Evolutionary conservation across 2,797 vertebrate species (phyloP), one percentile per base, ranked within the genome.

Genomic region (Apogon talboti): DNA sequence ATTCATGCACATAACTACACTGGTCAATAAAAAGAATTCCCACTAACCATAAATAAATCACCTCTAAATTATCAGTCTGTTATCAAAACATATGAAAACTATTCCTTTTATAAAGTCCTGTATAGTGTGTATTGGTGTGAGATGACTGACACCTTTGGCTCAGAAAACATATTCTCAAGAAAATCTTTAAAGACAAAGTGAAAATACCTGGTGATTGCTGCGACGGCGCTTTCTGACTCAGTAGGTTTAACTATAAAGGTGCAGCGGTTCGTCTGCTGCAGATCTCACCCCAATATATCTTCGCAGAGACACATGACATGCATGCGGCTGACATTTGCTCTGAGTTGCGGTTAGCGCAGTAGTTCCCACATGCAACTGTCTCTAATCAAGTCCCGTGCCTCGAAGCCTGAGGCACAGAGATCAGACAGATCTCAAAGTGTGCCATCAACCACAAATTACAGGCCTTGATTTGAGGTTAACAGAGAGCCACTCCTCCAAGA

Each of bases 381-480:
- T 92, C 91, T 94, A 94, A 95, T 95, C 92, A 94, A 91, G 93
- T 87, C 89, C 87, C 57, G 80, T 77, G 89, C 88, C 83, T 84
- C 70, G 66, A 76, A 57, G 92, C 93, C 93, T 85, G 79, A 92
- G 95, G 93, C 92, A 68, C 85, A 90, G 89, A 93, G 91, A 92
- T 95, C 91, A 93, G 93, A 92, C 93, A 92, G 92, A 93, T 93
- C 94, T 94, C 87, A 91, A 92, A 94, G 92, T 90, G 91, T 91
- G 91, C 90, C 92, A 92, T 94, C 93, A 93, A 91, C 90, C 94
- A 93, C 92, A 94, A 96, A 96, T 95, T 95, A 94, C 92, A 90
- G 91, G 90, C 87, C 92, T 92, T 94, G 94, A 94, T 94, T 94
- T 92, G 92, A 89, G 92, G 93, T 95, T 95, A 93, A 95, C 91